Conservation (phyloP, 2,113 vertebrate species). For the Gadus macrocephalus region DNA sequence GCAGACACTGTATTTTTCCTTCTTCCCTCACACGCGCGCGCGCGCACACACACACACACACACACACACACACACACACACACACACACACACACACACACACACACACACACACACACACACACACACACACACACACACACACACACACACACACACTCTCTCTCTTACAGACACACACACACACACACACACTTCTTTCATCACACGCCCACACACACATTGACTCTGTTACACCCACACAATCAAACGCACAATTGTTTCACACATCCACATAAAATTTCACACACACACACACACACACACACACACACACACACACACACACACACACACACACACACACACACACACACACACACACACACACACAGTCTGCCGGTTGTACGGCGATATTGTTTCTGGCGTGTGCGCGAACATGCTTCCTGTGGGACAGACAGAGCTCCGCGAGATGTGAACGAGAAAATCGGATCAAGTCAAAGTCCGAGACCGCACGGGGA, state of each 20-base stretch:
- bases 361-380: neutral
- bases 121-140: neutral
- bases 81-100: neutral
- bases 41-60: slow-evolving; percentile 3
- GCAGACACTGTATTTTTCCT: neutral
- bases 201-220: slow-evolving; percentile 1
- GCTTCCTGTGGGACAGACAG: neutral
- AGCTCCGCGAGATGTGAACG: neutral
- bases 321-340: neutral
- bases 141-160: neutral
- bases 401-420: neutral
- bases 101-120: neutral
- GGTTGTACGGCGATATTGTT: neutral
- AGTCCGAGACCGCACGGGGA: neutral
- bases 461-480: neutral
- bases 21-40: neutral
- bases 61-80: neutral
- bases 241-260: neutral
- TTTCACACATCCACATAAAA: no score
- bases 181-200: neutral
- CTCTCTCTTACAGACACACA: neutral
- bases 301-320: neutral
- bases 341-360: slow-evolving; percentile 3
- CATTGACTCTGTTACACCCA: neutral
- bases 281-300: slow-evolving; percentile 5